Evolutionary conservation across 2,113 vertebrate species (phyloP), one percentile per base, ranked within the genome.

Genomic region (Nothoprocta pentlandii): DNA sequence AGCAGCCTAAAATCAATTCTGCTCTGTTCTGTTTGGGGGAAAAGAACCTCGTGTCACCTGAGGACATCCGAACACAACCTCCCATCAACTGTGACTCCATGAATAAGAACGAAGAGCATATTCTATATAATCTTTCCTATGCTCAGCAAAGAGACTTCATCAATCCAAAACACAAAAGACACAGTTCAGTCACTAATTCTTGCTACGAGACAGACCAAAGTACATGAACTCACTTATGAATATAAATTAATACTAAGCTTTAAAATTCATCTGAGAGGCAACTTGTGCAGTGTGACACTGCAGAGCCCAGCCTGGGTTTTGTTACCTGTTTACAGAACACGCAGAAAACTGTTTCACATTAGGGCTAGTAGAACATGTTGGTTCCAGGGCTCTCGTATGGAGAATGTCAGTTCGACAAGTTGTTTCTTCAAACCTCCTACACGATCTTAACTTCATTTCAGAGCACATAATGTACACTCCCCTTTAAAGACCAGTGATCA

Each of bases 341-440:
- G n/a, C 1, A 68, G 42, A 75, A 90, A 79, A 84, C 56, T 84
- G 61, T 56, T 93, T 64, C 16, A 64, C 30, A 64, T 75, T 79
- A 79, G 71, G 42, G 56, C 34, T 56, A 16, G 14, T 53, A n/a
- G 26, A 90, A 47, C 39, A 74, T 19, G 26, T n/a, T 81, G 71
- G 36, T 63, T 86, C 39, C n/a, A 63, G 42, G 39, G 25, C 23
- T 81, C 47, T 58, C 47, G 21, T 30, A 88, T 47, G 80, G 51
- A 80, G 42, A 78, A 61, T 5, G 19, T 87, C 73, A 95, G n/a
- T 56, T 74, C 1, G 5, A 88, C 93, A 90, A 84, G 54, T 56
- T 94, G 66, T 62, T 93, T 84, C 76, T 90, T 53, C 82, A 89
- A 78, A 80, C 53, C 66, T 80, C 16, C 82, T 63, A 41, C n/a